A percentile compares a stretch with the other conserved stretches of the same genome.
Conservation (phyloP, 2,797 vertebrate species). For the Centropyge bicolor region DNA sequence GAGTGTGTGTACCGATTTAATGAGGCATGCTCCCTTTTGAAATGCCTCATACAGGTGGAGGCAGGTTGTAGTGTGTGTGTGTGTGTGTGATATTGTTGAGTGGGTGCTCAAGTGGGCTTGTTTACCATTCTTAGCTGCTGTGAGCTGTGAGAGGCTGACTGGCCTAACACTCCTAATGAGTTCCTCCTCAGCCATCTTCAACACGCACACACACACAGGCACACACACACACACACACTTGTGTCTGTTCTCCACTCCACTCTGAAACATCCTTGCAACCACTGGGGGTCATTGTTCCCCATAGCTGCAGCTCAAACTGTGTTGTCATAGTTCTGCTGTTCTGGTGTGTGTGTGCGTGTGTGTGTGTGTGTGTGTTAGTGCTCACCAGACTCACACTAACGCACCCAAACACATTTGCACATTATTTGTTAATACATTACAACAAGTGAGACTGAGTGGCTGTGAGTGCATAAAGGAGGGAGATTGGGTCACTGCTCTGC, state of each 20-base stretch:
- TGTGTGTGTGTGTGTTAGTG: background rate
- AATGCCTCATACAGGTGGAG: constrained; percentile 13
- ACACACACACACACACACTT: constrained; percentile 17
- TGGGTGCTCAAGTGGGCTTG: constrained; percentile 58
- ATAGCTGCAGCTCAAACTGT: constrained; percentile 43
- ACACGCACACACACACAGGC: constrained; percentile 31
- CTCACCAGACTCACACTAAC: constrained; percentile 9
- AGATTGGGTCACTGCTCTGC: constrained; percentile 30
- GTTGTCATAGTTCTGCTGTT: constrained; percentile 15
- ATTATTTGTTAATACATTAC: constrained; percentile 29
- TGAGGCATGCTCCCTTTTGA: constrained; percentile 54
- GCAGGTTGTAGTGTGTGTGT: constrained; percentile 34
- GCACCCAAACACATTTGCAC: constrained; percentile 37
- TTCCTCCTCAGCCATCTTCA: constrained; percentile 38
- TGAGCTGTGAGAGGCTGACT: constrained; percentile 61
- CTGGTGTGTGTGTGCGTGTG: constrained; percentile 5
- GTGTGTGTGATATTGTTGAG: constrained; percentile 34
- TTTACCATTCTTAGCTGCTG: constrained; percentile 65
- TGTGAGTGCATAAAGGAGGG: constrained; percentile 8
- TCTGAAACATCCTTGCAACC: constrained; percentile 64
- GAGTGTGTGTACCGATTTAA: constrained; percentile 41
- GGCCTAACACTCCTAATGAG: constrained; percentile 75
- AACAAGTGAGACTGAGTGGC: constrained; percentile 11
- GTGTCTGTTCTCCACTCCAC: constrained; percentile 13
- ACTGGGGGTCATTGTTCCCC: constrained; percentile 82